Base-by-base conservation (phyloP, 1,140 invertebrate species). In the Diabrotica undecimpunctata region DNA sequence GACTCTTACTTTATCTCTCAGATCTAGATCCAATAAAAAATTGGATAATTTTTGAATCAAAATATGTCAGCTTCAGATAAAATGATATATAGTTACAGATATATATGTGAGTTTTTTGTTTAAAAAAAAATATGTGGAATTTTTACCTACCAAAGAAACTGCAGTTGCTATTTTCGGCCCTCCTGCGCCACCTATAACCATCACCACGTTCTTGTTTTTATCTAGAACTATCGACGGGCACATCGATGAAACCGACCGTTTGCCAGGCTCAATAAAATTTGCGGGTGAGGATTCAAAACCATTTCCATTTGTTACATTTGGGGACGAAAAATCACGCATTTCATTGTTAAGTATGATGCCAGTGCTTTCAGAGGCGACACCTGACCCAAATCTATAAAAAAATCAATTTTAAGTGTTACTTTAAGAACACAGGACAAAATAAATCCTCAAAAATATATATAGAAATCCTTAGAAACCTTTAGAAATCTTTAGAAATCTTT, bases 281-380 rank as follows among this genome's bases (percentile, higher is more conserved):
- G 85, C 84, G 2, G 86, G 86, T 0, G 92, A 93, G 4, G 92
- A 88, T 0, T 90, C 88, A 51, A 96, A 75, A n/a, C 86, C 87
- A 77, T 91, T 95, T 35, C 81, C 83, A 73, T 94, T 96, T 0
- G 85, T 86, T 13, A 88, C 86, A 62, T 89, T 85, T 0, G 93
- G 92, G 0, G 89, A 85, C 5, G 93, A 92, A 77, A 98, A 98
- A 76, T 98, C 96, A 74, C 97, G 94, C 96, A 98, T 98, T 81
- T 96, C 88, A 77, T 97, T 88, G 77, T 98, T 98, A 54, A 94
- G 86, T 68, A 98, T 88, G 25, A 98, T 94, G n/a, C 95, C 96
- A 0, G 94, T 93, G 37, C 84, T 85, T 36, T 74, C 73, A 0
- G 91, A 93, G 0, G 87, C 81, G 60, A 90, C 82, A 71, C 84